Base-by-base conservation (phyloP, 2,113 vertebrate species). In the Sorex araneus region DNA sequence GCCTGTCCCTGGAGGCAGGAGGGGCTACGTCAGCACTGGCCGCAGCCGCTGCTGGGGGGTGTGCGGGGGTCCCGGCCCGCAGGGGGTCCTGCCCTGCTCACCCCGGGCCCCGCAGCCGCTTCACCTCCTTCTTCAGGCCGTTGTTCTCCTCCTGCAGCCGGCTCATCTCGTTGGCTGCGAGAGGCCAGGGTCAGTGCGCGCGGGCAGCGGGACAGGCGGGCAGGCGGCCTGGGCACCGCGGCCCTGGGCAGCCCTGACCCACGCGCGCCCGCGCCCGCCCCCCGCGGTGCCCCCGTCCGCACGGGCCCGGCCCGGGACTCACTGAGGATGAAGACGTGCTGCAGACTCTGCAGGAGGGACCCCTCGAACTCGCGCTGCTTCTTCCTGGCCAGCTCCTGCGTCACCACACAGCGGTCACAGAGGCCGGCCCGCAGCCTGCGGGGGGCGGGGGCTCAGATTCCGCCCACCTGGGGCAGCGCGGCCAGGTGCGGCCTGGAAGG, bases 371-470 rank as follows among this genome's bases (percentile, higher is more conserved):
- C 99, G 45, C 99, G 99, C 93, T 99, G 99, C 92, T 98, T 98
- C 94, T 98, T 99, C 90, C 98, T 99, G 2, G 99, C 98, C 74
- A 99, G 97, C 77, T 99, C 99, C 97, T 99, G 99, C 12, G 99
- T 99, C 47, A 99, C 99, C 54, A 98, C 98, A 87, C 99, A 99
- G 87, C 99, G 98, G 97, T 99, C 99, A 2, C 99, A 99, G 57
- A 99, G 98, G 7, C 99, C 99, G 0, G 99, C 99, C 93, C 99
- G 97, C 94, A 99, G 96, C 97, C 99, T 99, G 92, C 4, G 74
- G 67, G 47, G 19, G 36, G n/a, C 8, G 25, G 32, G 69, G 2
- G 28, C 67, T 16, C 67, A 7, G 67, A 30, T 11, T n/a, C 66
- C 66, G 9, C 66, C 66, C 30, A 28, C 8, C n/a, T n/a, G n/a